These are phyloP conservation scores for Datnioides undecimradiatus DNA, from an alignment of 2,113 vertebrate species.

Conservation along the genomic window DNA sequence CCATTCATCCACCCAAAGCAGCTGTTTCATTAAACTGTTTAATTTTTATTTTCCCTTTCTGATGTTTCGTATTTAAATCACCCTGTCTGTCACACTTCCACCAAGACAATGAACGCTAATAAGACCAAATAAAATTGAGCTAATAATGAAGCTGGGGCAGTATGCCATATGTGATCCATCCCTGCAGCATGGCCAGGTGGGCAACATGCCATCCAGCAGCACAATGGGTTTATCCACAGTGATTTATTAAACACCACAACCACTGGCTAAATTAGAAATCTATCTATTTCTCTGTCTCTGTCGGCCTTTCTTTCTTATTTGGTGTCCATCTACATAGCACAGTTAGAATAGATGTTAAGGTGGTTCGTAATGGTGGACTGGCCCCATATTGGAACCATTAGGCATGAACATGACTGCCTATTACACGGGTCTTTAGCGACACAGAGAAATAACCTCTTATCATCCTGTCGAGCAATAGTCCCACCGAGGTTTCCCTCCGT, in stretches of 20 bases:
- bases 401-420: conserved; percentile 35
- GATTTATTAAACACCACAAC: conserved; percentile 56
- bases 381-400: conserved; percentile 48
- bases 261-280: conserved; percentile 36
- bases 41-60: neutral
- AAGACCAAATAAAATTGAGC: neutral
- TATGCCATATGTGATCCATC: conserved; percentile 56
- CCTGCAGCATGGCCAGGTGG: conserved; percentile 45
- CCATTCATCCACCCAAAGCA: neutral
- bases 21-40: neutral
- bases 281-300: conserved; percentile 5
- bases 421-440: conserved; percentile 61
- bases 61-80: neutral
- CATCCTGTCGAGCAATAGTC: conserved; percentile 6
- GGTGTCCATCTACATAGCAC: neutral
- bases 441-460: conserved; percentile 41
- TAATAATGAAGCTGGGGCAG: conserved; percentile 27
- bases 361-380: conserved; percentile 32
- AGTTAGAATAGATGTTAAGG: conserved; percentile 25
- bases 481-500: conserved; percentile 1
- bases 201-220: conserved; percentile 49
- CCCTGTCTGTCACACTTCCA: neutral
- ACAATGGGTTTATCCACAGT: conserved; percentile 53
- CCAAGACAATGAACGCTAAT: conserved; percentile 20
- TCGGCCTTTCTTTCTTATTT: conserved; percentile 6